Base-by-base conservation (phyloP, 2,888 invertebrate genomes). In the Onchidella celtica region DNA sequence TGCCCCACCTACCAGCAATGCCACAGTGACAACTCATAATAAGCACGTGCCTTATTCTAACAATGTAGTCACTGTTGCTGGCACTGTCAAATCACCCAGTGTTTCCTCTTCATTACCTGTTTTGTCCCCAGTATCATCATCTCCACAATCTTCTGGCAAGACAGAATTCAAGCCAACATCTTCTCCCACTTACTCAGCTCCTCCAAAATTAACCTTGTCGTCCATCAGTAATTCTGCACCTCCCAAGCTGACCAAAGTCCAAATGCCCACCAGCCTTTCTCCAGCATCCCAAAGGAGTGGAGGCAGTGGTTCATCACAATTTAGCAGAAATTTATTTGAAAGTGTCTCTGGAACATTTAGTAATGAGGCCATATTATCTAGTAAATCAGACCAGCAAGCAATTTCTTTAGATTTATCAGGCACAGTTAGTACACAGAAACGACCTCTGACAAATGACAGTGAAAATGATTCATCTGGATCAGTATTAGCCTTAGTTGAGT, bases 31-130 rank as follows among this genome's bases (percentile, higher is more conserved):
- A 29, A 55, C 65, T 63, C 63, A 38, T 29, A 75, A 75, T 65
- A 75, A 65, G 21, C 47, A 65, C 65, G 75, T 75, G 75, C 75
- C 75, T 75, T 75, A 75, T 75, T 65, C 75, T 47, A 61, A 24
- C 59, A 75, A 32, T 29, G 38, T 32, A 24, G 65, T 32, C 17
- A 36, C 21, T 55, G 29, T 32, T 47, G 38, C 47, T 32, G 40
- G 65, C 75, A 55, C n/a, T 29, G 34, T 47, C 32, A 65, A 40
- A 65, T 55, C 47, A n/a, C 17, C 65, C 24, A 9, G 27, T 21
- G 27, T 47, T 11, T 40, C 65, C 4, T 47, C 65, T 24, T 63
- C 36, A 11, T 4, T 63, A 40, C 3, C 63, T n/a, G 21, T 21
- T 24, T 65, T 32, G 47, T 29, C 11, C 40, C n/a, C 75, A 27